Evolutionary conservation across 2,888 invertebrate genomes (phyloP).

Genomic region (Ptycholaimellus sp.): DNA sequence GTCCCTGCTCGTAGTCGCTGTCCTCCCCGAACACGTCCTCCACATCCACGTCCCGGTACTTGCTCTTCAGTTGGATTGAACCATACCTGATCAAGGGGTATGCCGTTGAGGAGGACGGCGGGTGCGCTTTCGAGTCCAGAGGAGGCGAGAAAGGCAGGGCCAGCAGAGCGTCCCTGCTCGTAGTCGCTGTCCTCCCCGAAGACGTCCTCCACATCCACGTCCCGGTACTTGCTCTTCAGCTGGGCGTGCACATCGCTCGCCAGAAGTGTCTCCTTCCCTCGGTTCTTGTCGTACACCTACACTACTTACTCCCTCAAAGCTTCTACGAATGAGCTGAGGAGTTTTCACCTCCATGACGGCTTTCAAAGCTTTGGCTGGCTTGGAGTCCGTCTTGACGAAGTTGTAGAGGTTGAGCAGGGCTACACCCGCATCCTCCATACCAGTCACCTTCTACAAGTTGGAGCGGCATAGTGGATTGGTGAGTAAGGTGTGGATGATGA

Average conservation of each 20-base stretch:
- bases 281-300: slow-evolving; percentile 8
- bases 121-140: slow-evolving; percentile 29
- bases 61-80: slow-evolving; percentile 36
- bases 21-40: slow-evolving; percentile 60
- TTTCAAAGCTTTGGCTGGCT: slow-evolving; percentile 46
- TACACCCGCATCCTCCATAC: slow-evolving; percentile 46
- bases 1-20: slow-evolving; percentile 62
- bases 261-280: slow-evolving; percentile 30
- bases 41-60: slow-evolving; percentile 38
- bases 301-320: slow-evolving; percentile 3
- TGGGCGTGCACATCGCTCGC: slow-evolving; percentile 46
- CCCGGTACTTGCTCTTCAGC: slow-evolving; percentile 39
- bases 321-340: slow-evolving; percentile 4
- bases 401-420: slow-evolving; percentile 69
- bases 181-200: slow-evolving; percentile 68
- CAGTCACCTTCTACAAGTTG: too few species aligned
- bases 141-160: slow-evolving; percentile 23
- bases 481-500: too few species aligned
- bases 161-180: slow-evolving; percentile 44
- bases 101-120: slow-evolving; percentile 69
- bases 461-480: too few species aligned
- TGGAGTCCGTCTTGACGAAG: slow-evolving; percentile 52
- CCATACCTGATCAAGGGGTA: slow-evolving; percentile 47
- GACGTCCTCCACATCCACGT: slow-evolving; percentile 46
- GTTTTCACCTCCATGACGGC: slow-evolving; percentile 54